Conservation (phyloP, 2,888 invertebrate species). For the Sepiola atlantica region DNA sequence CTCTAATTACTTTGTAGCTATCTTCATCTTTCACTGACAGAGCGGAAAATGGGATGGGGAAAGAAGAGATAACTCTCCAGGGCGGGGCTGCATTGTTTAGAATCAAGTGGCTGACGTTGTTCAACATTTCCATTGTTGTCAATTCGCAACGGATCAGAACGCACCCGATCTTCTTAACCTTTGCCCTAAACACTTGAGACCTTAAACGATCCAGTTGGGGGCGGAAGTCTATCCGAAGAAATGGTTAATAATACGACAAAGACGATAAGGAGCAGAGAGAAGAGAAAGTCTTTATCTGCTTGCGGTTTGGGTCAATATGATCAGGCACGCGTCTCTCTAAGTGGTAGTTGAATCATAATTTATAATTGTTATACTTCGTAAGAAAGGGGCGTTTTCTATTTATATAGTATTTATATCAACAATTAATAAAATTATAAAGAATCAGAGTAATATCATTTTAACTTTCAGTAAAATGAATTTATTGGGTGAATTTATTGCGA, state of each 20-base stretch:
- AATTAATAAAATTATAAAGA: background rate
- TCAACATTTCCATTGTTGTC: background rate
- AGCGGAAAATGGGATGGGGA: background rate
- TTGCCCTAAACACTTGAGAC: slow-evolving; percentile 13
- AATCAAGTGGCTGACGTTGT: slow-evolving; percentile 22
- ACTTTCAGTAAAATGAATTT: background rate
- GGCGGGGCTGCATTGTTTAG: background rate
- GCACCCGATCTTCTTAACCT: background rate
- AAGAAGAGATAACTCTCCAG: background rate
- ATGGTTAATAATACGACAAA: background rate
- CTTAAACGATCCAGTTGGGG: slow-evolving; percentile 6
- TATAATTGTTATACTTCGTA: background rate
- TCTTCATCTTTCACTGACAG: background rate
- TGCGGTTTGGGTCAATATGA: background rate
- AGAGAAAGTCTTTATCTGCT: background rate
- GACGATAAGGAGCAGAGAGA: background rate
- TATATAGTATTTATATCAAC: background rate
- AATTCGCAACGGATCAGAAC: background rate
- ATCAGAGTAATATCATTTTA: background rate
- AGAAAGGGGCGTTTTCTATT: background rate
- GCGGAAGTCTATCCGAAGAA: slow-evolving; percentile 6
- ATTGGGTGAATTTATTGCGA: background rate
- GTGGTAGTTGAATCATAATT: background rate
- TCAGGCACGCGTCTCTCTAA: background rate
- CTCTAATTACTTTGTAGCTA: background rate